Conservation (phyloP, 23 tunicate species). For the Halocynthia roretzi region DNA sequence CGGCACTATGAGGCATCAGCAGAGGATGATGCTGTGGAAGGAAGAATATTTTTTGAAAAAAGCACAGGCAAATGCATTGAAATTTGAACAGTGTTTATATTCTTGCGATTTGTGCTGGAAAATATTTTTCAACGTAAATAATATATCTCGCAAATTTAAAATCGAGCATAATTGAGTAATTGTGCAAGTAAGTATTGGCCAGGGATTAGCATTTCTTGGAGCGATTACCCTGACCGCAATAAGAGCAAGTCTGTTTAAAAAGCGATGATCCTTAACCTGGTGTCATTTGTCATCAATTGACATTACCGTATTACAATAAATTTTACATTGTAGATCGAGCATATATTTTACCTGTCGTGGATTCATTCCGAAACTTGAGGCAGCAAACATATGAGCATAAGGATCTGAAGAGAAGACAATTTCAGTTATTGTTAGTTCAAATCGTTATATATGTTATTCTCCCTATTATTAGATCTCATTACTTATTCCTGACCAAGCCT, state of each 20-base stretch:
- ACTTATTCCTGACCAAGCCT: no score
- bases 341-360: conserved; percentile 24
- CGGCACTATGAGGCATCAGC: background rate
- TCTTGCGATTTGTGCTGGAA: background rate
- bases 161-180: no score
- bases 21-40: conserved; percentile 4
- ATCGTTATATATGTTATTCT: background rate
- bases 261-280: no score
- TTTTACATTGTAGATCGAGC: no score
- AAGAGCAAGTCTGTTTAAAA: no score
- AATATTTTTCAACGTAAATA: background rate
- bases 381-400: conserved; percentile 44
- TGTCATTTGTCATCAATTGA: no score
- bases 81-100: background rate
- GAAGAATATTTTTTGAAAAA: background rate
- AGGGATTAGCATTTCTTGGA: no score
- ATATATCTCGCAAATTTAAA: no score
- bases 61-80: background rate
- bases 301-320: no score
- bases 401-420: conserved; percentile 23
- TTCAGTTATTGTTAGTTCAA: background rate
- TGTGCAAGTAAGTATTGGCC: no score
- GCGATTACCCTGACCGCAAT: no score
- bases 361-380: conserved; percentile 42
- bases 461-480: no score